Evolutionary conservation across 2,113 vertebrate species (phyloP), one percentile per base, ranked within the genome.

Genomic region (Mesocricetus auratus): DNA sequence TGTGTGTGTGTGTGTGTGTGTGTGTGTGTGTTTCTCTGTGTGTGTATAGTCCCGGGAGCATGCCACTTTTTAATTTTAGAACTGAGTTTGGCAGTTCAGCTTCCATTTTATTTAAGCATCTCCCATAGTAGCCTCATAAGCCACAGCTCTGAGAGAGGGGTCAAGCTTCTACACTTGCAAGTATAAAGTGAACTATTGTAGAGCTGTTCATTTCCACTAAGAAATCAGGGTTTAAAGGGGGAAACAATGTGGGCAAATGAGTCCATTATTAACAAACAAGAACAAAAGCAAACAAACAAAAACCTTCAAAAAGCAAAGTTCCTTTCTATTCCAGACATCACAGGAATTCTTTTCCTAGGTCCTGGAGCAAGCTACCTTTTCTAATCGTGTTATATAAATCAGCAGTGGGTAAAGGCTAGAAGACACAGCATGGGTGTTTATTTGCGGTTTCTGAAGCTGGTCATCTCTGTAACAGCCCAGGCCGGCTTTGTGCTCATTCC

Each of bases 181-280:
- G 16, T 42, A 64, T 53, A 94, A 81, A 93, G 82, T 74, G 26
- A 97, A 92, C 75, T 56, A 69, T n/a, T 77, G 7, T 17, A 89
- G 74, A 81, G 62, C 74, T 88, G 86, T 78, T 71, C 31, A n/a
- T 21, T 96, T 91, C 86, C 39, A 82, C 2, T 66, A 85, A 89
- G 50, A 97, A 89, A 50, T 50, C 36, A 31, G 4, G 1, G 15
- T 87, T 87, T 58, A 86, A 94, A 15, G 19, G 19, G 26, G 22
- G 73, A 95, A 93, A 29, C 7, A 95, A n/a, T 64, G 45, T 42
- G 88, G 33, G 15, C 21, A 64, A 89, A 89, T 87, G 86, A 26
- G 79, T 78, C 92, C n/a, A 95, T 50, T 58, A 53, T 64, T 31
- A 47, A 50, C 31, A 50, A 74, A 24, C 29, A 33, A 56, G 50